Base-by-base conservation (phyloP, 1,140 invertebrate genomes). In the Megathymus violae region DNA sequence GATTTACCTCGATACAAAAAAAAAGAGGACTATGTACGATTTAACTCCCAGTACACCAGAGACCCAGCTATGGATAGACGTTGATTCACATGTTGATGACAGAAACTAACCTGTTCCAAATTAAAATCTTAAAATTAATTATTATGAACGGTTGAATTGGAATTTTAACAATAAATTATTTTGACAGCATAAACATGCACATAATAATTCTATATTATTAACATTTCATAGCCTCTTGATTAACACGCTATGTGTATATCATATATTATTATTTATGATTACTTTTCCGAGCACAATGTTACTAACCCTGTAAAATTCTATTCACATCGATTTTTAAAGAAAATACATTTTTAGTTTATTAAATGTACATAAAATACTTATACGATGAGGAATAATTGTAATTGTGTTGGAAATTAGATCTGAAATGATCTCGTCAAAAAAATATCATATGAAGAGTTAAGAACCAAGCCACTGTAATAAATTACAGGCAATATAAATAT, bases 161-260 rank as follows among this genome's bases (percentile, higher is more conserved):
- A 63, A 19, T 38, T 38, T 15, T 16, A 64, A 64, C 22, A 1
- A 13, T 15, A 36, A 43, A 52, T 62, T 44, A 19, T 62, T 62
- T 62, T 52, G 50, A 40, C 50, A 43, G 47, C 4, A 44, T 51
- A 11, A 51, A 15, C 47, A 56, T 34, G 34, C 15, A 34, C 34
- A 51, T 38, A 19, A 48, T 31, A 48, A 36, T 51, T 38, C 62
- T 56, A 47, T 40, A 58, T 65, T 68, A 69, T 75, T 59, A 80
- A 79, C 71, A 73, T 71, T 72, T 76, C 67, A 80, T 83, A 84
- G 81, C 78, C 83, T 84, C 83, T 81, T 69, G 65, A 62, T 79
- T 73, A n/a, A 80, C 64, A 69, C 56, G 61, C 71, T 80, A 74
- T 59, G 40, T 64, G 11, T 52, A 19, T 36, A 36, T 17, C 10